These are phyloP conservation scores for Drosophila guanche DNA, from an alignment of 1,140 invertebrate species.

Conservation along the genomic window DNA sequence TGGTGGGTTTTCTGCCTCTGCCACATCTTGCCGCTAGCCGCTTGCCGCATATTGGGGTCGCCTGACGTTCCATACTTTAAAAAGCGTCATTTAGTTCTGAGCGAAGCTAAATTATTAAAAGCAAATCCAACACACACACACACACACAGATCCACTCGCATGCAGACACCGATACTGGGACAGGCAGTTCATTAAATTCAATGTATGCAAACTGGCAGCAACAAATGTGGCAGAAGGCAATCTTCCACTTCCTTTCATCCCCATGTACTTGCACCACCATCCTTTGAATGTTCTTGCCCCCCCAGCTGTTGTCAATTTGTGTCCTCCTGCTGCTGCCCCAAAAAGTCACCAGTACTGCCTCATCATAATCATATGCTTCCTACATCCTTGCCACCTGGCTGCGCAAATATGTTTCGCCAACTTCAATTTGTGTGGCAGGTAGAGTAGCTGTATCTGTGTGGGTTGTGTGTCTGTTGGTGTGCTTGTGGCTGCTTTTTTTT, in stretches of 20 bases:
- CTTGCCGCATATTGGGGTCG: constrained; percentile 57
- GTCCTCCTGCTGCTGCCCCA: constrained; percentile 17
- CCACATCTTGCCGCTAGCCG: constrained; percentile 35
- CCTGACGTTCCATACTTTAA: constrained; percentile 73
- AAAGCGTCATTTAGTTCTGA: constrained; percentile 73
- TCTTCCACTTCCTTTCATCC: constrained; percentile 11
- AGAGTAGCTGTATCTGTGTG: constrained; percentile 25
- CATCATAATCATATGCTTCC: constrained; percentile 70
- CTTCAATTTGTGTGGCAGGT: constrained; percentile 48
- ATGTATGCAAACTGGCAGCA: constrained; percentile 74
- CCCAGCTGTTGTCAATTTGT: constrained; percentile 66
- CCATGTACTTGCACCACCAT: not conserved
- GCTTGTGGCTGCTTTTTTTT: constrained; percentile 42
- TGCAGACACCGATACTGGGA: not conserved
- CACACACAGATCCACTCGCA: constrained; percentile 22
- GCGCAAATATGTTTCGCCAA: constrained; percentile 53
- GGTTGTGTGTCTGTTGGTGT: constrained; percentile 22
- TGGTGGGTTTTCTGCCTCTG: constrained; percentile 16
- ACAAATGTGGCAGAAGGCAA: constrained; percentile 59
- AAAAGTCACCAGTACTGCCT: constrained; percentile 61
- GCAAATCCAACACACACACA: constrained; percentile 57
- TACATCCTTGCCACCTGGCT: constrained; percentile 17
- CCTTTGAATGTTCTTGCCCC: not conserved
- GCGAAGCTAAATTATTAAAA: constrained; percentile 74
- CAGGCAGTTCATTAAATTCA: constrained; percentile 69